Conservation (phyloP, 2,888 invertebrate genomes). For the Heliconius ethilla region DNA sequence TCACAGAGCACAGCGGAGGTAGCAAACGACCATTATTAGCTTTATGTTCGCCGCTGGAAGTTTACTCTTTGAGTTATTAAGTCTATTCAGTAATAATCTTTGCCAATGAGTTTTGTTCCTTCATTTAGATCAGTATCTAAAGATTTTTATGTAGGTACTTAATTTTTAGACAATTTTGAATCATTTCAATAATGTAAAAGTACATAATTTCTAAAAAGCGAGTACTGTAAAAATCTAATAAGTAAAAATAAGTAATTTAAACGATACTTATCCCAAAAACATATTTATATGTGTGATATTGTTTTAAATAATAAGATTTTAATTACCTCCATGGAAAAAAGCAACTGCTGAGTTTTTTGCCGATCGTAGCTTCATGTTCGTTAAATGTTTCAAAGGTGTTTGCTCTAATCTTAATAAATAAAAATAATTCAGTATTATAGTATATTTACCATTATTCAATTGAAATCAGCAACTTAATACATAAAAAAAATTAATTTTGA, state of each 20-base stretch:
- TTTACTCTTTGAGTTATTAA: slow-evolving; percentile 42
- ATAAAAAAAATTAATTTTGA: neutral
- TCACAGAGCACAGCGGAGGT: slow-evolving; percentile 10
- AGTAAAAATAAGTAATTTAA: no score
- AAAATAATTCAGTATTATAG: neutral
- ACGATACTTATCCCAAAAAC: no score
- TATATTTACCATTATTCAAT: neutral
- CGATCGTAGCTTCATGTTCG: neutral
- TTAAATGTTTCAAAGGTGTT: neutral
- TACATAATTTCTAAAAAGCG: no score
- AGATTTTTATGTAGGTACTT: neutral
- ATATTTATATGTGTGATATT: no score
- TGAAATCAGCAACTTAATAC: neutral
- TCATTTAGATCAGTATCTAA: neutral
- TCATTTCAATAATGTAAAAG: neutral
- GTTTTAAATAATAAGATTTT: no score
- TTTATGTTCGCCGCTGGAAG: slow-evolving; percentile 38
- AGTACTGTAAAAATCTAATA: no score
- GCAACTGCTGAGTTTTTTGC: no score
- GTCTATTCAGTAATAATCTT: slow-evolving; percentile 25
- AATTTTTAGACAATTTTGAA: neutral
- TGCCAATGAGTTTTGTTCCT: slow-evolving; percentile 13
- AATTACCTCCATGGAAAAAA: no score
- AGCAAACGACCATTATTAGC: slow-evolving; percentile 38
- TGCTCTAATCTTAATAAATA: neutral